A percentile compares a stretch with the other conserved stretches of the same genome.
These are phyloP conservation scores for Channa maculata DNA, from an alignment of 2,113 vertebrate genomes.

Conservation along the genomic window DNA sequence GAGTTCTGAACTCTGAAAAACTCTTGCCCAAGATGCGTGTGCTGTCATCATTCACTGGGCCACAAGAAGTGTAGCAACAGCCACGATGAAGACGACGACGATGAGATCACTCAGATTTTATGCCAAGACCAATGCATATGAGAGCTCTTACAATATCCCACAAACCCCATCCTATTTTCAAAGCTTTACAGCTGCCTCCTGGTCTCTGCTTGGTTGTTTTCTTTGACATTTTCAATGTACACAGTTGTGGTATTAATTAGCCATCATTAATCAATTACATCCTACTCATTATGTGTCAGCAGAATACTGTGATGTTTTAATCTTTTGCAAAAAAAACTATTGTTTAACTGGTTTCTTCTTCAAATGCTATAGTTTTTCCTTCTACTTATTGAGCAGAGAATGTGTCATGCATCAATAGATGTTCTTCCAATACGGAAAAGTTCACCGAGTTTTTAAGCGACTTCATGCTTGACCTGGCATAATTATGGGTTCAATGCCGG, in stretches of 20 bases:
- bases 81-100: conserved; percentile 19
- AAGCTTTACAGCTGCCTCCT: conserved; percentile 45
- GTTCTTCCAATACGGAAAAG: conserved; percentile 1
- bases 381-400: conserved; percentile 13
- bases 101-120: conserved; percentile 59
- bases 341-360: neutral
- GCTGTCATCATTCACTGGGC: conserved; percentile 39
- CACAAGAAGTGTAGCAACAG: conserved; percentile 54
- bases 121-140: conserved; percentile 74
- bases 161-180: conserved; percentile 40
- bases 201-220: neutral
- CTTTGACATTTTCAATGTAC: conserved; percentile 22
- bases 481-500: conserved; percentile 21
- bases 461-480: conserved; percentile 42
- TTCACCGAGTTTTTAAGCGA: conserved; percentile 12
- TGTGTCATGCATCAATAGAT: neutral
- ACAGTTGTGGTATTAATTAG: neutral
- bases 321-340: conserved; percentile 12
- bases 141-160: conserved; percentile 57
- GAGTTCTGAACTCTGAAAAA: conserved; percentile 3
- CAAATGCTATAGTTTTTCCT: neutral
- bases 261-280: neutral
- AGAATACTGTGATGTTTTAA: neutral
- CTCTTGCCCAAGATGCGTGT: neutral
- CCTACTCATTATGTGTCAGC: neutral